Evolutionary conservation across 2,888 invertebrate genomes (phyloP).

Genomic region (Lydus trimaculatus): DNA sequence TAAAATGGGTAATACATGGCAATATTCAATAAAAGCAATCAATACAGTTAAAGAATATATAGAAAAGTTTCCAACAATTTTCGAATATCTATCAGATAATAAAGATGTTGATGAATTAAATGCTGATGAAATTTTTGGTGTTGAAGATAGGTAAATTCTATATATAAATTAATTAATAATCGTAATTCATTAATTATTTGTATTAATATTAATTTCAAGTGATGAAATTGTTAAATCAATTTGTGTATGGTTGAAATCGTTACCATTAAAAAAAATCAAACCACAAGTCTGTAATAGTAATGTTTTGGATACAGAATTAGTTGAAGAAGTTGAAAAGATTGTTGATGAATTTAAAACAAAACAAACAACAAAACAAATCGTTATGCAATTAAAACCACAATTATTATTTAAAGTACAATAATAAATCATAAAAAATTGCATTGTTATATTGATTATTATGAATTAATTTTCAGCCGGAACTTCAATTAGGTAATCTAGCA

Average conservation of each 20-base stretch:
- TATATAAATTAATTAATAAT: background rate
- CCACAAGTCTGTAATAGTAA: constrained; percentile 75
- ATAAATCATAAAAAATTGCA: too few relatives aligned
- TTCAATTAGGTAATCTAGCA: constrained; percentile 61
- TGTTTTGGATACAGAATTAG: constrained; percentile 72
- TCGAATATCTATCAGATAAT: constrained; percentile 66
- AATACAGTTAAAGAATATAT: constrained; percentile 76
- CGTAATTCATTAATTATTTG: too few relatives aligned
- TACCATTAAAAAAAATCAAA: constrained; percentile 70
- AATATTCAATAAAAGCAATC: constrained; percentile 79
- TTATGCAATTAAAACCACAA: constrained; percentile 82
- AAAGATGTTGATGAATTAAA: constrained; percentile 67
- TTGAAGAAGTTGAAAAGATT: constrained; percentile 64
- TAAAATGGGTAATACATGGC: constrained; percentile 76
- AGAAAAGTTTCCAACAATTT: constrained; percentile 74
- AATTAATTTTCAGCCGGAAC: constrained; percentile 55
- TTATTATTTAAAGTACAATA: constrained; percentile 72
- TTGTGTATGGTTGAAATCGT: constrained; percentile 73
- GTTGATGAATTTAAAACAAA: constrained; percentile 54
- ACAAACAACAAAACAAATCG: constrained; percentile 62
- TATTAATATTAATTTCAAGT: constrained; percentile 40
- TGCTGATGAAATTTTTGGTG: constrained; percentile 72
- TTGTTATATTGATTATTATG: too few relatives aligned
- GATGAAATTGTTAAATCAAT: constrained; percentile 63
- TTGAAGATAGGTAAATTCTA: constrained; percentile 39